These are phyloP conservation scores for Panagrolaimus sp. DNA, from an alignment of 1,140 invertebrate genomes.

Conservation along the genomic window DNA sequence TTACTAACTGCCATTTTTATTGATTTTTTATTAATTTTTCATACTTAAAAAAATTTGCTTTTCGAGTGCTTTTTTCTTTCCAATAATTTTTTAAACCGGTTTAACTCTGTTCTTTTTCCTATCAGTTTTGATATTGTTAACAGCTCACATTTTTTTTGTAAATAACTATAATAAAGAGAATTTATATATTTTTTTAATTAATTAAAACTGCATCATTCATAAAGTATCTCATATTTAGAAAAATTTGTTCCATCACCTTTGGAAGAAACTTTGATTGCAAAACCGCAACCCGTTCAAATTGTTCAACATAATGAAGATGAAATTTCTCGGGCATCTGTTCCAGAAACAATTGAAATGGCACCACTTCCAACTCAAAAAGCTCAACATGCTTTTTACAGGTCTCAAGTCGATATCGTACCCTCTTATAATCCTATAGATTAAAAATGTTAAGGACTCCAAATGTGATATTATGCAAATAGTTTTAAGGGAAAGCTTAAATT, in stretches of 20 bases:
- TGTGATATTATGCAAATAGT: too few relatives aligned
- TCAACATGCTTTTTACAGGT: conserved; percentile 58
- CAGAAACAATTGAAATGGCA: conserved; percentile 28
- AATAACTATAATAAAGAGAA: too few relatives aligned
- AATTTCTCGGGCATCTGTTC: conserved; percentile 39
- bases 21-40: too few relatives aligned
- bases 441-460: too few relatives aligned
- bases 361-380: conserved; percentile 44
- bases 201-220: too few relatives aligned
- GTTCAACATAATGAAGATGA: conserved; percentile 43
- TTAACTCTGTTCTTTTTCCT: not conserved
- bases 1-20: too few relatives aligned
- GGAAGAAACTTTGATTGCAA: conserved; percentile 43
- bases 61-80: not conserved
- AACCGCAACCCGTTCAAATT: conserved; percentile 44
- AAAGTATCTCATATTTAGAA: conserved; percentile 27
- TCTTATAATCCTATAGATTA: conserved; percentile 57
- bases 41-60: not conserved
- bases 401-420: conserved; percentile 48
- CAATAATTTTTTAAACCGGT: not conserved
- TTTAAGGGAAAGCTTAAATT: too few relatives aligned
- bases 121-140: not conserved
- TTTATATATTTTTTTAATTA: too few relatives aligned
- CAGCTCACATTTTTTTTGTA: not conserved
- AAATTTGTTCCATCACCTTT: conserved; percentile 58